A percentile compares a stretch with the other conserved stretches of the same genome.
These are phyloP conservation scores for Amblyraja radiata DNA, from an alignment of 2,797 vertebrate genomes.

Conservation along the genomic window DNA sequence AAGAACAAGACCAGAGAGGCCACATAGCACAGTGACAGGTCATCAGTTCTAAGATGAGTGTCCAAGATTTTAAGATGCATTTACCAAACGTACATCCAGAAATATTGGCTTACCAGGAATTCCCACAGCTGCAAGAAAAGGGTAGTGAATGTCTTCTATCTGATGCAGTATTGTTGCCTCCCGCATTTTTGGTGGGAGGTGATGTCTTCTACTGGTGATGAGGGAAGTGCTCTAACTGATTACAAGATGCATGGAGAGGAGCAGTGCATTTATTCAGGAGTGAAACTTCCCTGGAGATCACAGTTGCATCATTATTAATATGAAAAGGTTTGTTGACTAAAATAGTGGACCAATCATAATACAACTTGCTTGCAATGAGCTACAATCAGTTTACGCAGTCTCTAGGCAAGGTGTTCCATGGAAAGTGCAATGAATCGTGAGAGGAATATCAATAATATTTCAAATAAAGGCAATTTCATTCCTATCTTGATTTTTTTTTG, in stretches of 20 bases:
- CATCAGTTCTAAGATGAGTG: too few relatives aligned
- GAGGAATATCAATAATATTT: too few relatives aligned
- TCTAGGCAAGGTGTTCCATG: neutral
- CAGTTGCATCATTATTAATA: neutral
- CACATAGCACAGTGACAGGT: too few relatives aligned
- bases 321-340: neutral
- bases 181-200: neutral
- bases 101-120: neutral
- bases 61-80: neutral
- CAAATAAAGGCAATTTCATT: too few relatives aligned
- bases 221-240: neutral
- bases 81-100: neutral
- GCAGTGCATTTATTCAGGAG: neutral
- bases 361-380: neutral
- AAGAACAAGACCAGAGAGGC: too few relatives aligned
- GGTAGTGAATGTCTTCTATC: neutral
- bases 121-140: neutral
- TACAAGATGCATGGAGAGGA: neutral
- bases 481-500: too few relatives aligned
- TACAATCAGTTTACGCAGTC: neutral
- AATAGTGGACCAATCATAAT: too few relatives aligned
- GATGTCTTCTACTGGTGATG: neutral
- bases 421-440: neutral
- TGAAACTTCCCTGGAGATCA: neutral
- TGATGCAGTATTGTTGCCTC: constrained; percentile 7